phyloP scores from a whole-genome alignment of 2,797 vertebrate species.

The Eremophila alpestris region DNA sequence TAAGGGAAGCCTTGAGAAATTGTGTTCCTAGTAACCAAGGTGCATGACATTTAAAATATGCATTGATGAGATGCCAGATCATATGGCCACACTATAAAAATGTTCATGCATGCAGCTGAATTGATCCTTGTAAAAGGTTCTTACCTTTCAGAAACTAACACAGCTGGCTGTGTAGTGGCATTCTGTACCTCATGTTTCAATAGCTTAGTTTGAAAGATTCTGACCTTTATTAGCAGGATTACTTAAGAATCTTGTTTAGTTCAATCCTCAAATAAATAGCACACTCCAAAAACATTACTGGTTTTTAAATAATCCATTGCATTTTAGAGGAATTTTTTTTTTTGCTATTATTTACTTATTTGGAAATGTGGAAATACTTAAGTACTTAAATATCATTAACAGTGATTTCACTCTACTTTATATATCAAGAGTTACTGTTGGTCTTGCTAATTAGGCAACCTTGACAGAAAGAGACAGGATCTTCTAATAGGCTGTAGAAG shows the following conservation, averaged over 20 bases:
- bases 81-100: neutral
- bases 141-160: conserved; percentile 4
- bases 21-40: neutral
- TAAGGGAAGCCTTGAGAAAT: neutral
- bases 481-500: neutral
- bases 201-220: neutral
- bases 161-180: neutral
- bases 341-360: neutral
- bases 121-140: neutral
- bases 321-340: neutral
- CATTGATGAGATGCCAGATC: neutral
- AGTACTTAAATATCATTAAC: neutral
- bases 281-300: neutral
- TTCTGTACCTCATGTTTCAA: neutral
- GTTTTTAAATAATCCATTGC: neutral
- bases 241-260: neutral
- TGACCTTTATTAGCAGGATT: conserved; percentile 1
- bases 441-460: neutral
- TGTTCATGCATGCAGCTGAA: neutral
- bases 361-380: neutral
- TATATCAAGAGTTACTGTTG: neutral
- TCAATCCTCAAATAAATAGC: neutral
- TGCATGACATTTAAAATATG: neutral
- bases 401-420: neutral
- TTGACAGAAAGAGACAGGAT: neutral